phyloP scores from a whole-genome alignment of 2,888 invertebrate species.

The Chromoteleia sp. region DNA sequence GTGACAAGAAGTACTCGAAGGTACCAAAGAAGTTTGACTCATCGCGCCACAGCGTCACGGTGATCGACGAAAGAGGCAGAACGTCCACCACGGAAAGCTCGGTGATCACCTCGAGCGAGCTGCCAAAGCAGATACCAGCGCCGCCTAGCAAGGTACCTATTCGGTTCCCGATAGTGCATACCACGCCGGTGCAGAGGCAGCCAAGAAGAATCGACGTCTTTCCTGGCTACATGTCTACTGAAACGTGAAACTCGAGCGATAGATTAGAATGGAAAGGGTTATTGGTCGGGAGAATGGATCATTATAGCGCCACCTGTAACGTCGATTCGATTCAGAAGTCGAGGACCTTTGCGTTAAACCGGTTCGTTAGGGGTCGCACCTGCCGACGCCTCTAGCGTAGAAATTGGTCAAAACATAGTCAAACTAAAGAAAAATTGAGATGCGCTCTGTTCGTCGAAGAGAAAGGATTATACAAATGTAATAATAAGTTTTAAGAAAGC shows the following conservation, averaged over 20 bases:
- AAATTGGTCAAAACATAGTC: too few relatives aligned
- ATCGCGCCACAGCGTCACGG: conserved; percentile 61
- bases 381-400: too few relatives aligned
- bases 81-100: conserved; percentile 79
- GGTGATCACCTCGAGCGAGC: conserved; percentile 83
- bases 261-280: not conserved
- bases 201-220: conserved; percentile 72
- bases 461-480: too few relatives aligned
- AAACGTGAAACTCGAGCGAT: conserved; percentile 65
- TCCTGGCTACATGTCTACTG: conserved; percentile 75
- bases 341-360: not conserved
- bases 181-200: conserved; percentile 80
- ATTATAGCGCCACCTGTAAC: not conserved
- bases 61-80: conserved; percentile 42
- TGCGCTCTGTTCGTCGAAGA: too few relatives aligned
- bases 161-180: conserved; percentile 76
- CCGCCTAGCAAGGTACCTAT: conserved; percentile 80
- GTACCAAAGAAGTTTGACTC: conserved; percentile 77
- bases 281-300: not conserved
- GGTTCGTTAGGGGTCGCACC: not conserved
- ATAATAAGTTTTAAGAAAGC: too few relatives aligned
- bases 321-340: not conserved
- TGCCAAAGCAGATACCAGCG: conserved; percentile 84
- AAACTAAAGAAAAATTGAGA: too few relatives aligned
- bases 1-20: conserved; percentile 53